phyloP scores from a whole-genome alignment of 2,888 invertebrate species.

The Trissolcus japonicus region DNA sequence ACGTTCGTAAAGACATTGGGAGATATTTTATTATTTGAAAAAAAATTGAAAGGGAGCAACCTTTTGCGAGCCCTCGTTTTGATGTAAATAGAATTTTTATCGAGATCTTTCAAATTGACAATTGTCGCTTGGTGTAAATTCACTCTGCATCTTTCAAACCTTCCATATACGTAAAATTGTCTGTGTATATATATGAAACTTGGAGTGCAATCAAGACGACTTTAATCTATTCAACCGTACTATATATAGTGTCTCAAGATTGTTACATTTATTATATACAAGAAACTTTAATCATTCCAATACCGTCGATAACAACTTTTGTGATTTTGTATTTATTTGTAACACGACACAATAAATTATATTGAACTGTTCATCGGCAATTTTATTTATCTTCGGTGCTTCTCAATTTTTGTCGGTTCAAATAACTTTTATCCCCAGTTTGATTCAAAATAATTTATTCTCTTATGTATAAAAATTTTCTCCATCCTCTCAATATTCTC shows the following conservation, averaged over 20 bases:
- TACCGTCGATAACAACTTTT: conserved; percentile 14
- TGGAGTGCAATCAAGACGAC: conserved; percentile 39
- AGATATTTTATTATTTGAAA: background rate
- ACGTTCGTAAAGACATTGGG: background rate
- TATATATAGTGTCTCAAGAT: conserved; percentile 16
- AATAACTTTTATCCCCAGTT: no score
- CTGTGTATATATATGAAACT: conserved; percentile 30
- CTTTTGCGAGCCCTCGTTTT: conserved; percentile 20
- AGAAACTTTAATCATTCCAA: conserved; percentile 27
- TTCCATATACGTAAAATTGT: conserved; percentile 38
- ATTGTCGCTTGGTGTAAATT: conserved; percentile 25
- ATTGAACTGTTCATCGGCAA: conserved; percentile 35
- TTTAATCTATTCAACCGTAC: conserved; percentile 25
- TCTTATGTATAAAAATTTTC: background rate
- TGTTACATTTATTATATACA: conserved; percentile 31
- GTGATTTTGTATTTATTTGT: conserved; percentile 40
- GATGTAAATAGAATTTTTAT: conserved; percentile 37
- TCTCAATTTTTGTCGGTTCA: no score
- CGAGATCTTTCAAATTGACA: conserved; percentile 15
- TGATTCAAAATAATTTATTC: background rate
- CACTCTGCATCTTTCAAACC: conserved; percentile 28
- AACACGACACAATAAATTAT: conserved; percentile 51
- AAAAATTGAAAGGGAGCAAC: background rate
- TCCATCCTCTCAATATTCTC: background rate
- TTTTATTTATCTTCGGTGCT: background rate